Evolutionary conservation across 2,797 vertebrate genomes (phyloP), one percentile per base, ranked within the genome.

Genomic region (Leptatherina wallacei): DNA sequence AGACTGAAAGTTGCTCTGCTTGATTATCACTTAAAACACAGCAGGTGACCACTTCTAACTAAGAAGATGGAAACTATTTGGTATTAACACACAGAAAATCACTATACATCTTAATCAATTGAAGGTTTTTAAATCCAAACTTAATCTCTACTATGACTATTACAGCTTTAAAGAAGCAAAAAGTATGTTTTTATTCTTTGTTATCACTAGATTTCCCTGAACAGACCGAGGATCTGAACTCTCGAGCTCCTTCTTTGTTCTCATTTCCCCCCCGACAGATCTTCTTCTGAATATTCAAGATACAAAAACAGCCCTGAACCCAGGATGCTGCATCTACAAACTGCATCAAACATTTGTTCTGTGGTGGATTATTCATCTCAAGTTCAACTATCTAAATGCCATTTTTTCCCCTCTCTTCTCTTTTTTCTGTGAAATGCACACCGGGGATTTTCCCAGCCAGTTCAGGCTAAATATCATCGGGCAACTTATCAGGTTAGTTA

Each of bases 401-500:
- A 35, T 60, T 77, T 66, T 32, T 24, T 24, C 16, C 2, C 38
- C 22, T 0, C 22, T 42, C 11, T 30, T 2, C 12, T 42, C 1
- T 35, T 73, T 73, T 82, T 60, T 40, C 64, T 49, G 57, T 24
- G 32, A 65, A 75, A 73, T 1, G 11, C 38, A 56, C 27, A 77
- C 60, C 54, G 54, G 0, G 20, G 8, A 55, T 69, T 83, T 44
- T 69, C 40, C 13, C 29, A 75, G 64, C 65, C 67, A 61, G 16
- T 77, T 69, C 58, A 33, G 71, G 67, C 62, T 65, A 65, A 77
- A 83, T 69, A 86, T 85, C 75, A 71, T 69, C 65, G 74, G 77
- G 81, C 66, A 76, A 71, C 77, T 80, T 77, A 78, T 89, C 75
- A 59, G 71, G 68, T 86, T 84, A 75, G 83, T 75, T 78, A 73